Evolutionary conservation across 2,888 invertebrate species (phyloP), one percentile per base, ranked within the genome.

Genomic region (Drosophila rubida): DNA sequence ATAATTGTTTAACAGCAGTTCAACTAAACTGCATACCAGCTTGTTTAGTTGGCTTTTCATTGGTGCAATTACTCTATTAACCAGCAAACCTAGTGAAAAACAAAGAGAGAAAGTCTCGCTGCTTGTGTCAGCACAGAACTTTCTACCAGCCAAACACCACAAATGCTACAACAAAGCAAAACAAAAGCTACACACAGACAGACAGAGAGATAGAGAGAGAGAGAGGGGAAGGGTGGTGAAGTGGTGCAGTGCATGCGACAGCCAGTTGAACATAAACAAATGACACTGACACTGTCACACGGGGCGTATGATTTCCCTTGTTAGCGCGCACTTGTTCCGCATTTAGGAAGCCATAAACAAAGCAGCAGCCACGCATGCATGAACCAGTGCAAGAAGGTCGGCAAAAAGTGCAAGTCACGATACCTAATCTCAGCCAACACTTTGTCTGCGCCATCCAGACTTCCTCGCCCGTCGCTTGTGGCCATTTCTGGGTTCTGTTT

Each of bases 81-180:
- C 46, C 60, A 70, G 58, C 69, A 75, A 69, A 75, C 25, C 25
- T 5, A 30, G 80, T 75, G 80, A n/a, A 19, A 19, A 19, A 19
- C 19, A 19, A 3, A 80, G 78, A 82, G 82, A 75, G 79, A 77
- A 68, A 71, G 75, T 70, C 82, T 74, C 69, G 73, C 79, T 85
- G 81, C 84, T 84, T 82, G 85, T 82, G 67, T 76, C 70, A 82
- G 69, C 71, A 82, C 67, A 65, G 77, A 84, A 82, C 82, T 84
- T 81, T 81, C 71, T 58, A 67, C 72, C 62, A 67, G 67, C 63
- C 77, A 77, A 69, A 70, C 69, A 70, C 66, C 59, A 63, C 62
- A 57, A 64, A 54, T 61, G 53, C 57, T 50, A 55, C 41, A 61
- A 53, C 54, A 53, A 32, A 63, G 13, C 59, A 48, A 48, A 44